Evolutionary conservation across 2,888 invertebrate genomes (phyloP), one percentile per base, ranked within the genome.

Genomic region (Dolichopus griseipennis): DNA sequence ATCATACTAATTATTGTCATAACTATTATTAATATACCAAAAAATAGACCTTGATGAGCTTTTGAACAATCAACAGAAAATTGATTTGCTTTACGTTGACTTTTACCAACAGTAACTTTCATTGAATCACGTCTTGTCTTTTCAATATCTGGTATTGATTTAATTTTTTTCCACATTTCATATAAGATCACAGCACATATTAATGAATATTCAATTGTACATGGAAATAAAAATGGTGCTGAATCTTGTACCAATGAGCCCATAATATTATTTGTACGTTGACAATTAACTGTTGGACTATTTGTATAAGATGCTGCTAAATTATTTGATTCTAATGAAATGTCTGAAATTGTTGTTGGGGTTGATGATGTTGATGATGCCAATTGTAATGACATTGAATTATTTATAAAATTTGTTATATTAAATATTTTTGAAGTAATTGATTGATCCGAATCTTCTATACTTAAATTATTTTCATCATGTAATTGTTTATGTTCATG

Each of bases 121-220:
- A 79, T 74, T 0, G 80, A 81, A 67, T 78, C 79, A 67, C 78
- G 79, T n/a, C 81, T 75, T 0, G 79, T 76, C 65, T 77, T 78
- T 65, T 88, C 73, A 89, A 82, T 82, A 52, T 81, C 78, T 18
- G 81, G 79, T 66, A 81, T 80, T 3, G 93, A 83, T 73, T 83
- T 83, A 18, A 91, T 88, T 79, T 92, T 91, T 82, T 92, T 92
- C 93, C 95, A 95, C 88, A 95, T 93, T 79, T 94, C 91, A 77
- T 90, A 94, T 68, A 93, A 82, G 72, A 94, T 89, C 41, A 93
- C 95, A 33, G 95, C 93, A 76, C 93, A 93, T 71, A 95, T 93
- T 66, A 95, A 85, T 62, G 93, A 93, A 82, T 95, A 95, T 81
- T 95, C 95, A 74, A 95, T 93, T 65, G 87, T 87, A 78, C 94